Percentiles rank a stretch among this genome's conserved stretches.
phyloP scores from a whole-genome alignment of 2,797 vertebrate genomes.

The Neopelma chrysocephalum region DNA sequence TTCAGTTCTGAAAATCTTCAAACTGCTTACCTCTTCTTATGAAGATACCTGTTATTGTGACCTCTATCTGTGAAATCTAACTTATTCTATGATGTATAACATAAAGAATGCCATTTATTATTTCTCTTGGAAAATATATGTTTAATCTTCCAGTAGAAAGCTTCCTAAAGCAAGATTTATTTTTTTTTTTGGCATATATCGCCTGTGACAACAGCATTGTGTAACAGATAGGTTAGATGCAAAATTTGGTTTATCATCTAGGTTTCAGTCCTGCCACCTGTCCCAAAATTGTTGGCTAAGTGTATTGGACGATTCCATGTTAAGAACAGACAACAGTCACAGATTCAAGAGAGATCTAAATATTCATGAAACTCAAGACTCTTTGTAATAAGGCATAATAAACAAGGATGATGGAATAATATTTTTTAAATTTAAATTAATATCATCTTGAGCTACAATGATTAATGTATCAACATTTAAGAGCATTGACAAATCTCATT shows the following conservation, averaged over 20 bases:
- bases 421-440: not conserved
- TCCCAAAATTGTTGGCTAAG: not conserved
- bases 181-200: not conserved
- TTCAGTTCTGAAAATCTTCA: not conserved
- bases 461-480: not conserved
- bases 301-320: not conserved
- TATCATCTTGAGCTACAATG: not conserved
- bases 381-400: not conserved
- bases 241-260: not conserved
- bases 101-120: not conserved
- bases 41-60: not conserved
- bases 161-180: not conserved
- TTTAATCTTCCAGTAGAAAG: not conserved
- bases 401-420: not conserved
- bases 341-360: not conserved
- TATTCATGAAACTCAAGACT: not conserved
- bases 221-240: not conserved
- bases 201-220: not conserved
- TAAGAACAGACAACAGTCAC: not conserved
- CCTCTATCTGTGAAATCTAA: not conserved
- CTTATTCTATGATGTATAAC: not conserved
- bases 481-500: not conserved
- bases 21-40: not conserved
- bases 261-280: not conserved
- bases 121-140: not conserved